A percentile compares a stretch with the other conserved stretches of the same genome.
Conservation (phyloP, 2,797 vertebrate species). For the Tinamus major region DNA sequence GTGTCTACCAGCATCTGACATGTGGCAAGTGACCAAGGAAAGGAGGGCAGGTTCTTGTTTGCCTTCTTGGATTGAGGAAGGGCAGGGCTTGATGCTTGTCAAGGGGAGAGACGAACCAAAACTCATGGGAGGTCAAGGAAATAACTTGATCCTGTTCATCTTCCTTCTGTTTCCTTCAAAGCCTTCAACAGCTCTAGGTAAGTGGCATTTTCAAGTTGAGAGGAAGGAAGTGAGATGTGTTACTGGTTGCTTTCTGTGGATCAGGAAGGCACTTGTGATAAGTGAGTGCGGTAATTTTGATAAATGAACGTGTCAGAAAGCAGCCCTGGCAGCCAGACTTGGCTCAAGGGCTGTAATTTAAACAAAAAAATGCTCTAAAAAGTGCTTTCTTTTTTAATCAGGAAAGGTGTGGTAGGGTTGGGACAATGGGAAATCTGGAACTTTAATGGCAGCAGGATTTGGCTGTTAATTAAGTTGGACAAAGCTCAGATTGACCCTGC, state of each 20-base stretch:
- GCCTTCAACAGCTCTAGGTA: neutral
- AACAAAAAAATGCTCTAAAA: constrained; percentile 39
- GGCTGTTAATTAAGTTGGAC: neutral
- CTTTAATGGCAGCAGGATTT: constrained; percentile 16
- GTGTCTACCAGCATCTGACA: neutral
- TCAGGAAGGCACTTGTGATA: neutral
- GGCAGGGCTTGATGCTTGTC: neutral
- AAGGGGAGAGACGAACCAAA: neutral
- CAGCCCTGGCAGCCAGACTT: neutral
- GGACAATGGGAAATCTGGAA: neutral
- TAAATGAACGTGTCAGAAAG: neutral
- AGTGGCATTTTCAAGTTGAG: neutral
- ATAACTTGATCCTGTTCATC: neutral
- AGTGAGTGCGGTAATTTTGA: neutral
- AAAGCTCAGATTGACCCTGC: neutral
- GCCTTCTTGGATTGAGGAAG: neutral
- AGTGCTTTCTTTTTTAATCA: neutral
- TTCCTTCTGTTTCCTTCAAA: neutral
- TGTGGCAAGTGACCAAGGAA: neutral
- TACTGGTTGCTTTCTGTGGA: neutral
- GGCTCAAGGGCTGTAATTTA: neutral
- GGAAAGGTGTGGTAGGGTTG: constrained; percentile 50
- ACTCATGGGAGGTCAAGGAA: neutral
- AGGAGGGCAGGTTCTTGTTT: neutral
- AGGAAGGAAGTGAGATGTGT: neutral